phyloP scores from a whole-genome alignment of 2,888 invertebrate genomes.

The Nomada ruficornis region DNA sequence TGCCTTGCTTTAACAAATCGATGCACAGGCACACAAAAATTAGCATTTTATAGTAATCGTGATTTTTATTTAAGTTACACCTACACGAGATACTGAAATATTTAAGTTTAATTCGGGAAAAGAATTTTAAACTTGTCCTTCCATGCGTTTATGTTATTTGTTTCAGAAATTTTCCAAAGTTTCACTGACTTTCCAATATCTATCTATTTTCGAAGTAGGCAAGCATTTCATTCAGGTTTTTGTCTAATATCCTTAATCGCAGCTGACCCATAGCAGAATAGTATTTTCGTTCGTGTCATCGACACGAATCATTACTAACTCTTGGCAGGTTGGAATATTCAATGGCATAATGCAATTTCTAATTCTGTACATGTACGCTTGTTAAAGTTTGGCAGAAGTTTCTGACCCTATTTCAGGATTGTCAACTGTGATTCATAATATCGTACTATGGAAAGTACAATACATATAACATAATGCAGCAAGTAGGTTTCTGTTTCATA shows the following conservation, averaged over 20 bases:
- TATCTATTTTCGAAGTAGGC: no score
- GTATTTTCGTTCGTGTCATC: not conserved
- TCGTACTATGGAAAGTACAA: no score
- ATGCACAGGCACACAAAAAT: not conserved
- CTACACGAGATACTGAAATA: no score
- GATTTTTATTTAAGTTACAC: no score
- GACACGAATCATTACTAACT: not conserved
- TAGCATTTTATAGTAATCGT: not conserved
- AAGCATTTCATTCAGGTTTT: no score
- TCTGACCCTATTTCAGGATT: slow-evolving; percentile 6
- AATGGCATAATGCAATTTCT: not conserved
- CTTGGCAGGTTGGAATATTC: slow-evolving; percentile 10
- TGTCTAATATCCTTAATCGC: not conserved
- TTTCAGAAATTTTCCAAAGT: no score
- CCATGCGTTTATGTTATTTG: no score
- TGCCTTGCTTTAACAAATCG: not conserved
- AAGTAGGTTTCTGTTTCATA: no score
- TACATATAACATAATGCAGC: no score
- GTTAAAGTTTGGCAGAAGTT: slow-evolving; percentile 26
- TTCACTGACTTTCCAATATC: no score
- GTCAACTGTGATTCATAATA: not conserved
- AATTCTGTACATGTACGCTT: not conserved
- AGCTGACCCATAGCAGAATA: not conserved
- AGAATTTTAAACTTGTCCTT: no score
- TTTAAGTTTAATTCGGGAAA: no score